Conservation (phyloP, 1,140 invertebrate species). For the Nylanderia fulva region DNA sequence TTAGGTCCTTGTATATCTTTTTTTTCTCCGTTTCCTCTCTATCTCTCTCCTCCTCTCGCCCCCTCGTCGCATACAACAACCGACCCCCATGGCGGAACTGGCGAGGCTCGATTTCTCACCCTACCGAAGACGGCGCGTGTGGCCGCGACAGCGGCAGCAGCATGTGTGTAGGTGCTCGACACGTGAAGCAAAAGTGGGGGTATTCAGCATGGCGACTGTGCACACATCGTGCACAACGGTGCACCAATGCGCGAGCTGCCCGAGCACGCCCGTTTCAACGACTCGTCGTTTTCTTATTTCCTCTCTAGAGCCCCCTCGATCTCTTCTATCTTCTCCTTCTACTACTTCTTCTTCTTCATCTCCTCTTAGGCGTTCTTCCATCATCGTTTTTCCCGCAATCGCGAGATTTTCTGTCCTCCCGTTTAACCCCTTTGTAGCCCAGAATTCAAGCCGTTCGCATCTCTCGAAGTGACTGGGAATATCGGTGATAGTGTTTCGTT, state of each 20-base stretch:
- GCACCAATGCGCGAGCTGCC: constrained; percentile 83
- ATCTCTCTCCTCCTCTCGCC: neutral
- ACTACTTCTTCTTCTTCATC: constrained; percentile 40
- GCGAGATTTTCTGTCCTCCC: constrained; percentile 41
- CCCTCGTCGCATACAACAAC: neutral
- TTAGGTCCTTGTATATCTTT: constrained; percentile 14
- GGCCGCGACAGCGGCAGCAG: constrained; percentile 63
- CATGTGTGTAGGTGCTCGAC: constrained; percentile 81
- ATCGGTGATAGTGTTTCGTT: constrained; percentile 10
- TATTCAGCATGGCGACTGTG: constrained; percentile 84
- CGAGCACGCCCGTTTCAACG: constrained; percentile 80
- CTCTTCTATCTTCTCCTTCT: constrained; percentile 63
- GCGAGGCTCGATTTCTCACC: constrained; percentile 69
- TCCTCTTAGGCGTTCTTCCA: neutral
- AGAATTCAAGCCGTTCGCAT: constrained; percentile 33
- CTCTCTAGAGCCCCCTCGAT: constrained; percentile 64
- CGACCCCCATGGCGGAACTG: constrained; percentile 61
- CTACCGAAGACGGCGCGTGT: constrained; percentile 62
- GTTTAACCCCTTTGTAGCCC: constrained; percentile 41
- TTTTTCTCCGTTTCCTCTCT: constrained; percentile 10
- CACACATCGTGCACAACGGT: constrained; percentile 78
- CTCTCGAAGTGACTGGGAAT: neutral
- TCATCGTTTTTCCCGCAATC: neutral
- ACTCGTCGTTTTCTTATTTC: constrained; percentile 77
- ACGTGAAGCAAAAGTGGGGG: constrained; percentile 77